These are phyloP conservation scores for Sinopyrophorus schimmeli DNA, from an alignment of 2,888 invertebrate species.

Conservation along the genomic window DNA sequence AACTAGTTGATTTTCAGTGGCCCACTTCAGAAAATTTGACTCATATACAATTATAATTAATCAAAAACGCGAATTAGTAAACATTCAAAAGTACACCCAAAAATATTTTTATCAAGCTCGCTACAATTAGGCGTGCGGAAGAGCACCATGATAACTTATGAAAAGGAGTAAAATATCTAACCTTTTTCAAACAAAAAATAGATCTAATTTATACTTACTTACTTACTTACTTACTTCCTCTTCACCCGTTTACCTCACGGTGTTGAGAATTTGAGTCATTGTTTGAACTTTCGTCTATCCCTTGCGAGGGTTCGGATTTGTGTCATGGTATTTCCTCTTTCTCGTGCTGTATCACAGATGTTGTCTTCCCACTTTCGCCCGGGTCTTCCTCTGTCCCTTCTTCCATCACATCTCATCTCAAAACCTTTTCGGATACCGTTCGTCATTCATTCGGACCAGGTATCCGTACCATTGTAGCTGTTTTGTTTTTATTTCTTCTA, in stretches of 20 bases:
- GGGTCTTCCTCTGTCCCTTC: conserved; percentile 1
- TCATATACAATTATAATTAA: too few species aligned
- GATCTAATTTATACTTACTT: too few species aligned
- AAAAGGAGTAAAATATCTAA: too few species aligned
- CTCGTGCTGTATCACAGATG: conserved; percentile 1
- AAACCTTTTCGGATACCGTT: neutral
- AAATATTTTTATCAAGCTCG: too few species aligned
- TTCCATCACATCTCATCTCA: conserved; percentile 5
- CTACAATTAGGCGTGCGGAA: too few species aligned
- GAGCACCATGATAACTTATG: too few species aligned
- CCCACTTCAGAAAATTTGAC: too few species aligned
- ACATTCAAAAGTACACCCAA: too few species aligned
- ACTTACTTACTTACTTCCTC: conserved; percentile 3
- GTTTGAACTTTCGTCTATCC: neutral
- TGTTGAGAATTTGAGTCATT: conserved; percentile 4
- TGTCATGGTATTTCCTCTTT: neutral
- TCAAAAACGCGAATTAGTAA: too few species aligned
- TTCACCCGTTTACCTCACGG: conserved; percentile 4
- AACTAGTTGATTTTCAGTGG: too few species aligned
- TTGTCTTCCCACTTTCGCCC: neutral
- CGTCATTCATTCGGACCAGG: neutral
- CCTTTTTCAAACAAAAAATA: too few species aligned
- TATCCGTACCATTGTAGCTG: conserved; percentile 1
- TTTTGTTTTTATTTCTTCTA: conserved; percentile 8
- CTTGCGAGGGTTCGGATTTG: conserved; percentile 1